Conservation (phyloP, 2,113 vertebrate genomes). For the Ptilorrhoa leucosticta region DNA sequence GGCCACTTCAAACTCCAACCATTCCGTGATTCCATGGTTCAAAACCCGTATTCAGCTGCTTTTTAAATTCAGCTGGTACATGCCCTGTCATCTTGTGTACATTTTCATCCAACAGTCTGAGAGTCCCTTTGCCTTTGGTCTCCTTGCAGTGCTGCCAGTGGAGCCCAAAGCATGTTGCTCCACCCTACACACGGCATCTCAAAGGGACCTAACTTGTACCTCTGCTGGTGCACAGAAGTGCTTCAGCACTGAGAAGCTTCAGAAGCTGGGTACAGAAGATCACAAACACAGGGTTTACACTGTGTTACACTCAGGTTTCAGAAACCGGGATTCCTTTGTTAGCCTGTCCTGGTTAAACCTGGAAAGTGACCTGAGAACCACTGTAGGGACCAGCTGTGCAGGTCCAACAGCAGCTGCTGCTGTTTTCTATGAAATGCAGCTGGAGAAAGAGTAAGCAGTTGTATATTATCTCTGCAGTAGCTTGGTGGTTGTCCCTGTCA, state of each 20-base stretch:
- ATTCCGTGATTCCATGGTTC: not conserved
- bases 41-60: not conserved
- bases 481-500: not conserved
- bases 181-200: not conserved
- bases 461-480: not conserved
- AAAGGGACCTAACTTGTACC: not conserved
- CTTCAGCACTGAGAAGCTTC: not conserved
- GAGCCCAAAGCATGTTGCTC: not conserved
- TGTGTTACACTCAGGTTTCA: not conserved
- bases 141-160: not conserved
- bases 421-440: not conserved
- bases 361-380: not conserved
- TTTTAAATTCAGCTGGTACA: not conserved
- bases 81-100: not conserved
- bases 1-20: not conserved
- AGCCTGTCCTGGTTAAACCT: not conserved
- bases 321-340: not conserved
- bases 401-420: not conserved
- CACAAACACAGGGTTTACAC: not conserved
- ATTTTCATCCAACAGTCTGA: not conserved
- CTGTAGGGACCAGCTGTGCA: not conserved
- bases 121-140: not conserved
- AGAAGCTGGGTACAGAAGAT: not conserved
- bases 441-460: not conserved
- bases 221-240: not conserved